Conservation (phyloP, 2,797 vertebrate species). For the Gymnodraco acuticeps region DNA sequence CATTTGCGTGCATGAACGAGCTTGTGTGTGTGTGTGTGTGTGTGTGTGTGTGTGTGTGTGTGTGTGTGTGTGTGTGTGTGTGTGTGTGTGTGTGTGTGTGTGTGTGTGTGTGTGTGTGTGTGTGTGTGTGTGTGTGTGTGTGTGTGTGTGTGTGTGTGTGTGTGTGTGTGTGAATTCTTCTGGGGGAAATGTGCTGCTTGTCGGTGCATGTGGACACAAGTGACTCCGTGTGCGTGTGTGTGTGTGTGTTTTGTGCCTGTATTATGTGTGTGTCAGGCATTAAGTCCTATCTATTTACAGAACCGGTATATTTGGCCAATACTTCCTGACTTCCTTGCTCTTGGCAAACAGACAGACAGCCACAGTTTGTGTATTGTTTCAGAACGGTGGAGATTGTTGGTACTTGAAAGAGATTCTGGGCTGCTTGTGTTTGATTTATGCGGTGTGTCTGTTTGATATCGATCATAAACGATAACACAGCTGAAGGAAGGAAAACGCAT, state of each 20-base stretch:
- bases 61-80: constrained; percentile 57
- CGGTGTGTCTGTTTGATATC: constrained; percentile 79
- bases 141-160: constrained; percentile 21
- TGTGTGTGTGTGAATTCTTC: constrained; percentile 47
- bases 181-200: too few relatives aligned
- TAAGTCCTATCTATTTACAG: constrained; percentile 80
- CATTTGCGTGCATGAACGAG: constrained; percentile 43
- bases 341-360: constrained; percentile 77
- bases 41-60: constrained; percentile 59
- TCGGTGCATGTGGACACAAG: too few relatives aligned
- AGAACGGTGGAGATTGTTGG: constrained; percentile 74
- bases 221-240: constrained; percentile 45
- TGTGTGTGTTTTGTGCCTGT: constrained; percentile 57
- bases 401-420: constrained; percentile 77
- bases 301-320: constrained; percentile 76
- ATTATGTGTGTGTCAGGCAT: constrained; percentile 46
- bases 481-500: constrained; percentile 80
- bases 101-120: constrained; percentile 41
- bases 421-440: constrained; percentile 75
- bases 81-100: constrained; percentile 44
- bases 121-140: constrained; percentile 27
- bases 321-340: constrained; percentile 79
- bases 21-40: constrained; percentile 58
- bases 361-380: constrained; percentile 75
- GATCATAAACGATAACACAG: constrained; percentile 82